Percentiles rank a stretch among this genome's conserved stretches.
These are phyloP conservation scores for Idaea biselata DNA, from an alignment of 2,888 invertebrate species.

Conservation along the genomic window DNA sequence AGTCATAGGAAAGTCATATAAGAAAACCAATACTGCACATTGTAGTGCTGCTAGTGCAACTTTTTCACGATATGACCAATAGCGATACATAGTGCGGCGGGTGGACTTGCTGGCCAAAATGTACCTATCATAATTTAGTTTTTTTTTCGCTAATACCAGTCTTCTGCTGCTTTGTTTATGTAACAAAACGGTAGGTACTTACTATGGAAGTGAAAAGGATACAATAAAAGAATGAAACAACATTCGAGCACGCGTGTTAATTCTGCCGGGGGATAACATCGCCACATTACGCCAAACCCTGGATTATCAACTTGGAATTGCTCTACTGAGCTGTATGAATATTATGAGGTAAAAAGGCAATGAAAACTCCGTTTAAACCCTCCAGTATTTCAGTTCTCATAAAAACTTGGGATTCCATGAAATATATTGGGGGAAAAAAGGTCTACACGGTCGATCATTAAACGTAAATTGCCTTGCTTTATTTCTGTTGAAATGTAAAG, in stretches of 20 bases:
- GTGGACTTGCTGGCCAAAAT: too few relatives aligned
- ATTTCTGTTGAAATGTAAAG: slow-evolving; percentile 66
- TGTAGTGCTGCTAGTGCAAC: too few relatives aligned
- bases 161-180: slow-evolving; percentile 18
- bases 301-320: slow-evolving; percentile 74
- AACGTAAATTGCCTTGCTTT: slow-evolving; percentile 71
- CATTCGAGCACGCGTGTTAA: slow-evolving; percentile 52
- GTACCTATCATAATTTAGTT: too few relatives aligned
- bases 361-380: slow-evolving; percentile 69
- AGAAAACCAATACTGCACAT: too few relatives aligned
- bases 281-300: slow-evolving; percentile 65
- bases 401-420: slow-evolving; percentile 69
- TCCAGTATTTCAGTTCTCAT: slow-evolving; percentile 67
- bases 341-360: slow-evolving; percentile 72
- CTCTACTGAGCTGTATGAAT: slow-evolving; percentile 66
- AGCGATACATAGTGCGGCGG: too few relatives aligned
- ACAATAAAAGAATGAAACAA: slow-evolving; percentile 49
- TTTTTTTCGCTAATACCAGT: too few relatives aligned
- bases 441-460: slow-evolving; percentile 69
- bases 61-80: too few relatives aligned
- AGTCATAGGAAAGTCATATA: too few relatives aligned
- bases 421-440: slow-evolving; percentile 70
- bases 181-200: slow-evolving; percentile 29
- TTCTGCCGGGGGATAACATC: slow-evolving; percentile 58
- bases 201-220: slow-evolving; percentile 48